Evolutionary conservation across 2,797 vertebrate genomes (phyloP), one percentile per base, ranked within the genome.

Genomic region (Alcedo quadribrachys): DNA sequence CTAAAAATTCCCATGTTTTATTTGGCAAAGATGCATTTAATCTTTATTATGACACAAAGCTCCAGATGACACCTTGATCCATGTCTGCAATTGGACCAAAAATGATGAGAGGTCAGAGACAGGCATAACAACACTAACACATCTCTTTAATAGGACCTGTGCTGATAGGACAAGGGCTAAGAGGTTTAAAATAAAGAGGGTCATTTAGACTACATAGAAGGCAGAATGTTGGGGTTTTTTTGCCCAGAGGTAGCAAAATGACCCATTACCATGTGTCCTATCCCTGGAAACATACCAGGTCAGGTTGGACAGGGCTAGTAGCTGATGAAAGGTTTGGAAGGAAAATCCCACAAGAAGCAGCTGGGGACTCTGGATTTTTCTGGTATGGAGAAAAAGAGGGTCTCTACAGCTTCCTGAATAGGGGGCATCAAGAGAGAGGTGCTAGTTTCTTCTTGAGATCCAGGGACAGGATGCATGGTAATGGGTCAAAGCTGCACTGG

Each of bases 381-480:
- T 53, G 5, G 11, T n/a, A 45, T 53, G 21, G 43, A 69, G 70
- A 69, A 33, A 51, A 50, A 30, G 53, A 70, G 14, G 18, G 42
- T 37, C 48, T 42, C 45, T 35, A 8, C 27, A 77, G 45, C 21
- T 81, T 66, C 35, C 60, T 55, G 30, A 65, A 12, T 8, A n/a
- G 6, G 19, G 18, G 35, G 73, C 3, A 3, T 14, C 5, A 13
- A 54, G 5, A 67, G 14, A 20, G 10, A 77, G 15, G 7, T 43
- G 30, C 21, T 53, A 28, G 13, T 25, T 12, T 33, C 40, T 63
- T n/a, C 25, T 69, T 37, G 51, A 22, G 9, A 51, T 58, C 37
- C 21, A n/a, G 67, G 19, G 10, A 42, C 2, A 82, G 28, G 25
- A 82, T 1, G 0, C 1, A 0, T 27, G 54, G 20, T 17, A 73